Evolutionary conservation across 2,113 vertebrate genomes (phyloP), one percentile per base, ranked within the genome.

Genomic region (Trematocara stigmaticum): DNA sequence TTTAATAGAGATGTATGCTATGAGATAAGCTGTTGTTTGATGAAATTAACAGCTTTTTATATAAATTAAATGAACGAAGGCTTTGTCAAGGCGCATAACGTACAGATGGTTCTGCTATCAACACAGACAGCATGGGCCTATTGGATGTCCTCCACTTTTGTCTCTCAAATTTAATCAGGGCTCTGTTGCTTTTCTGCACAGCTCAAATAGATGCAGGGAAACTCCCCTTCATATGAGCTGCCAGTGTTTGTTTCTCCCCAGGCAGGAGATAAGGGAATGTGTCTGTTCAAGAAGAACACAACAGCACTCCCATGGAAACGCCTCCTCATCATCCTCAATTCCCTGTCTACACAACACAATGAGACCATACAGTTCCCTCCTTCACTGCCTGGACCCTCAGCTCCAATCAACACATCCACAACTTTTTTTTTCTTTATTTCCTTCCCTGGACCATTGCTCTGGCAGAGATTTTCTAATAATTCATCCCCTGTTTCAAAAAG

Each of bases 121-220:
- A 45, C 89, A 81, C 59, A 80, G 52, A 53, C 40, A 49, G 76
- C 74, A 20, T 66, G 52, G 53, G 55, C 71, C 42, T 20, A 31
- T 34, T 88, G 45, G 66, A 85, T 61, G 82, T 59, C 59, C 71
- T 66, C 45, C 81, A 83, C 74, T 88, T 85, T 89, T 82, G 74
- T 88, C 87, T 91, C 74, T 91, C 66, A 93, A 90, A 95, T 95
- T 95, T 91, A 95, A 95, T 95, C 93, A 94, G 52, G 76, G 69
- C 85, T 61, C 56, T 89, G 89, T 94, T 93, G 90, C 90, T 93
- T 95, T 90, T 92, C 85, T 80, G 47, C 52, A 74, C 93, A 91
- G 88, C 92, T 92, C 88, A 87, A 91, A 92, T 84, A 93, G 91
- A 91, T 83, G 81, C 87, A 89, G 92, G 93, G 93, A 93, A 93